Base-by-base conservation (phyloP, 2,888 invertebrate species). In the Argyresthia albistria region DNA sequence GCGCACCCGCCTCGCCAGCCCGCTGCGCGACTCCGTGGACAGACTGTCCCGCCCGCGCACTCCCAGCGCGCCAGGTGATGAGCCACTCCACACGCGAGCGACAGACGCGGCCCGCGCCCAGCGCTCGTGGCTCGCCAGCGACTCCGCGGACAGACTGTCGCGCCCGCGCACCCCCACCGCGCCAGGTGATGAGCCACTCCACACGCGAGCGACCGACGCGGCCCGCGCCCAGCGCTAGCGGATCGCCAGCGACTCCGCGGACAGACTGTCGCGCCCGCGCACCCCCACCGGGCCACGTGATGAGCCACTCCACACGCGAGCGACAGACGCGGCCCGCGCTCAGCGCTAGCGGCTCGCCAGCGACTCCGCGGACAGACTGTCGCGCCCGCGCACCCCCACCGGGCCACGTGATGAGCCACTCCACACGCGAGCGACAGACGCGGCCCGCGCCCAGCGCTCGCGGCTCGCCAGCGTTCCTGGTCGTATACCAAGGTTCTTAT, bases 281-380 rank as follows among this genome's bases (percentile, higher is more conserved):
- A 73, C 78, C 7, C 48, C 64, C 52, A 78, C 76, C 49, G 76
- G 76, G 57, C 70, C 48, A 76, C 82, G n/a, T n/a, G n/a, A n/a
- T n/a, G n/a, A n/a, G n/a, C n/a, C n/a, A n/a, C n/a, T n/a, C n/a
- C n/a, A n/a, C n/a, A n/a, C 0, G 74, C 73, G 43, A 65, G 58
- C 57, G 82, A 76, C 53, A 0, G 78, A 76, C 0, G 66, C 64
- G 1, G 56, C 64, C 14, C 61, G 64, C 35, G 67, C 57, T 10
- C 83, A 82, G 58, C 76, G 84, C 55, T 62, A 62, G 42, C 73
- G 81, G 0, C 66, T 79, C 9, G 64, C 64, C 0, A 67, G 66
- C 61, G 66, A 65, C 12, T 76, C 83, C 1, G 74, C 70, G 0
- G 72, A 73, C 55, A 64, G 25, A 25, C 25, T 25, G 25, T 76